Evolutionary conservation across 2,888 invertebrate species (phyloP), one percentile per base, ranked within the genome.

Genomic region (Ashinkailepas kermadecensis): DNA sequence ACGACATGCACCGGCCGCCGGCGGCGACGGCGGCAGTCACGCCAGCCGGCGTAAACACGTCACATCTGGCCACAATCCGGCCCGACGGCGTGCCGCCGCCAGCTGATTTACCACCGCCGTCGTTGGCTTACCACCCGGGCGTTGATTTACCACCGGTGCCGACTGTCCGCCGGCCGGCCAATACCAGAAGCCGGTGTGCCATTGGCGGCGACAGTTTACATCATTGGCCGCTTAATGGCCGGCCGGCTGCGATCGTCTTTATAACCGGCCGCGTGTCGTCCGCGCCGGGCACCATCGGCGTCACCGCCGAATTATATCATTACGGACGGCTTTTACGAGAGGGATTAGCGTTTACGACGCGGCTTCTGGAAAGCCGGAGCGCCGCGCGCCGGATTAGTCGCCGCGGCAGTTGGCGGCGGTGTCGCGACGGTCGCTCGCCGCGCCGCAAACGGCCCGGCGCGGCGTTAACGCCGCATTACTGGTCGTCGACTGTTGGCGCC

Each of bases 341-440:
- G 15, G 70, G 70, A 70, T 70, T 39, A 70, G 18, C 70, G 9
- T 70, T 70, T 70, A 70, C 70, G 70, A 70, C 70, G 39, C 70
- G 39, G 39, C 39, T 70, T 39, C 70, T 70, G 65, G 23, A 67
- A 67, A 23, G 65, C 65, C 59, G 59, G 39, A 39, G 39, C 39
- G 59, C 39, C 39, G 59, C 59, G 8, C n/a, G 70, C 8, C 39
- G n/a, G 39, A 18, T 70, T 39, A 39, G 70, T 8, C 8, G 70
- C 4, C 70, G 39, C 15, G 39, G 15, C 39, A 10, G 65, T n/a
- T 7, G 11, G 59, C 65, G 65, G n/a, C 23, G 10, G 65, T 18
- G 65, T 65, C 65, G 10, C 23, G n/a, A 12, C 65, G n/a, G 23
- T 23, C 65, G n/a, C 65, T 3, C 23, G n/a, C 9, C 23, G n/a